Evolutionary conservation across 2,888 invertebrate genomes (phyloP).

Genomic region (Tachina lurida): DNA sequence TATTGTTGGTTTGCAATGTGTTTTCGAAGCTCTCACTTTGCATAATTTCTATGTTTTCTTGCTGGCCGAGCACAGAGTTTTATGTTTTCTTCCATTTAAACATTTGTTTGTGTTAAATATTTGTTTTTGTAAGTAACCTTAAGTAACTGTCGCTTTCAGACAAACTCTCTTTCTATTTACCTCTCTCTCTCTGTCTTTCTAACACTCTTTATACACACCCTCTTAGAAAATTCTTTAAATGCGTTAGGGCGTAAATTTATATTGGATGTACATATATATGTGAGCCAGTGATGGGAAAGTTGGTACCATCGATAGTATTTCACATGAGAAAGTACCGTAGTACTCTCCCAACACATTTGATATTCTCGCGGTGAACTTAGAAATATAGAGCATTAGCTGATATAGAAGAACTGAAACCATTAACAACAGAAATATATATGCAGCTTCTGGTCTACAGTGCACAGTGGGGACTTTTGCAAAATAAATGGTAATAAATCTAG

Average conservation of each 20-base stretch:
- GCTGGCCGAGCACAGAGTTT: slow-evolving; percentile 5
- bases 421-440: too few species aligned
- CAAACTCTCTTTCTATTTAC: not conserved
- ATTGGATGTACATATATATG: not conserved
- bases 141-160: slow-evolving; percentile 50
- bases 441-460: too few species aligned
- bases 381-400: too few species aligned
- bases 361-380: too few species aligned
- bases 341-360: too few species aligned
- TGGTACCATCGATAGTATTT: too few species aligned
- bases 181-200: not conserved
- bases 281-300: too few species aligned
- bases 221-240: too few species aligned
- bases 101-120: not conserved
- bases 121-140: not conserved
- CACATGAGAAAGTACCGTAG: too few species aligned
- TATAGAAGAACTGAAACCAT: too few species aligned
- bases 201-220: not conserved
- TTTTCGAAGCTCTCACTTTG: slow-evolving; percentile 47
- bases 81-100: slow-evolving; percentile 10
- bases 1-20: slow-evolving; percentile 46
- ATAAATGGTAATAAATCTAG: too few species aligned
- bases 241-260: not conserved
- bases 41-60: slow-evolving; percentile 63
- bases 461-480: too few species aligned